These are phyloP conservation scores for Pipistrellus pipistrellus DNA, from an alignment of 2,797 vertebrate species.

Conservation along the genomic window DNA sequence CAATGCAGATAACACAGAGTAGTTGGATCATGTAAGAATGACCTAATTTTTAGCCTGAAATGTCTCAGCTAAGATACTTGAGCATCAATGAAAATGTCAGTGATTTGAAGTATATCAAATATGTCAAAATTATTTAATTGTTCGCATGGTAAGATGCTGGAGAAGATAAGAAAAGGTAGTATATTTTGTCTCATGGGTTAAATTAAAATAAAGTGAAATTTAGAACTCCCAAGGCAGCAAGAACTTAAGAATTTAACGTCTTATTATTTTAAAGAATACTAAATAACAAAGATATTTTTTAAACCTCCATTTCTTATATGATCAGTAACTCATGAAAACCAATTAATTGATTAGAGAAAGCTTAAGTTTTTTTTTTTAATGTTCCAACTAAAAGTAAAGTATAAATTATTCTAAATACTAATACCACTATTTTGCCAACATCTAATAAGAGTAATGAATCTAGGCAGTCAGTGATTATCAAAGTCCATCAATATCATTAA, in stretches of 20 bases:
- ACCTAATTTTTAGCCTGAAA: not conserved
- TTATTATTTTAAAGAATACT: not conserved
- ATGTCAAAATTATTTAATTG: constrained; percentile 1
- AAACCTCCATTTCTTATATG: not conserved
- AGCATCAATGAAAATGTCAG: not conserved
- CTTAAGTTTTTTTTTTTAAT: not conserved
- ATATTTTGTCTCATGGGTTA: not conserved
- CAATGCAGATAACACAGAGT: not conserved
- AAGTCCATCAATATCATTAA: not conserved
- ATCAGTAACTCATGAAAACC: not conserved
- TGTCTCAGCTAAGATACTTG: not conserved
- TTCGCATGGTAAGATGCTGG: not conserved
- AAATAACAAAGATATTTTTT: not conserved
- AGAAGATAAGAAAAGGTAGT: not conserved
- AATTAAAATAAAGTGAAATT: not conserved
- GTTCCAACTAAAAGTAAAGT: not conserved
- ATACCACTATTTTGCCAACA: not conserved
- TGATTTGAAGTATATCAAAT: not conserved
- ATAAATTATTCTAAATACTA: not conserved
- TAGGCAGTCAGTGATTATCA: not conserved
- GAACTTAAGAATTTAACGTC: not conserved
- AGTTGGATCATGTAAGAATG: not conserved
- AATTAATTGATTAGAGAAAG: constrained; percentile 1
- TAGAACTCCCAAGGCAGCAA: not conserved
- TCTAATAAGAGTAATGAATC: not conserved